phyloP scores from a whole-genome alignment of 2,797 vertebrate genomes.

The Meda fulgida region DNA sequence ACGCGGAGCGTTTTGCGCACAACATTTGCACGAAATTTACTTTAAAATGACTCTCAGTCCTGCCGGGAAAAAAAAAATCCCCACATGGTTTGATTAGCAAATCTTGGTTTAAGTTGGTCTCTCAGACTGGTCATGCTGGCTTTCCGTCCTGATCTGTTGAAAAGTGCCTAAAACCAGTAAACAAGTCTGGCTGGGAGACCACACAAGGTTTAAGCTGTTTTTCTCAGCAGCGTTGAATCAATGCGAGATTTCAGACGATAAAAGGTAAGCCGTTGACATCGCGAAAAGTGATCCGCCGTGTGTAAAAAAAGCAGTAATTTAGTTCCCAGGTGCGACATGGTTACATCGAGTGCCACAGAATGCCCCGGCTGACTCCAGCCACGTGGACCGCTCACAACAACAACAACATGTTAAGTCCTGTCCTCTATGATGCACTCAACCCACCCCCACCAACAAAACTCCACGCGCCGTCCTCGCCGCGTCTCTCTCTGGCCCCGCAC shows the following conservation, averaged over 20 bases:
- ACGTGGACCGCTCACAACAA: slow-evolving; percentile 44
- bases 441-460: slow-evolving; percentile 48
- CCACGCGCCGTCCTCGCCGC: slow-evolving; percentile 28
- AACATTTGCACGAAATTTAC: slow-evolving; percentile 15
- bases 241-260: neutral
- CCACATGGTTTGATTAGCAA: neutral
- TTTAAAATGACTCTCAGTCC: neutral
- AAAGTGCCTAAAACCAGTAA: neutral
- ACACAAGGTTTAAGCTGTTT: neutral
- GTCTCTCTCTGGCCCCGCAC: slow-evolving; percentile 49
- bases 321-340: slow-evolving; percentile 39
- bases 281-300: slow-evolving; percentile 16
- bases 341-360: slow-evolving; percentile 14
- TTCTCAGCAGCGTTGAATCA: neutral
- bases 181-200: neutral
- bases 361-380: slow-evolving; percentile 49
- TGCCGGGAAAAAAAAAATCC: neutral
- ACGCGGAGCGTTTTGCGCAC: neutral
- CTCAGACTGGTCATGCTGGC: neutral
- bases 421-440: slow-evolving; percentile 39
- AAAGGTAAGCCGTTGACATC: slow-evolving; percentile 4
- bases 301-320: slow-evolving; percentile 23
- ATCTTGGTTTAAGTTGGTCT: neutral
- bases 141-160: neutral
- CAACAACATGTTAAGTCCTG: slow-evolving; percentile 53